Evolutionary conservation across 2,113 vertebrate species (phyloP).

Genomic region (Raja brachyura): DNA sequence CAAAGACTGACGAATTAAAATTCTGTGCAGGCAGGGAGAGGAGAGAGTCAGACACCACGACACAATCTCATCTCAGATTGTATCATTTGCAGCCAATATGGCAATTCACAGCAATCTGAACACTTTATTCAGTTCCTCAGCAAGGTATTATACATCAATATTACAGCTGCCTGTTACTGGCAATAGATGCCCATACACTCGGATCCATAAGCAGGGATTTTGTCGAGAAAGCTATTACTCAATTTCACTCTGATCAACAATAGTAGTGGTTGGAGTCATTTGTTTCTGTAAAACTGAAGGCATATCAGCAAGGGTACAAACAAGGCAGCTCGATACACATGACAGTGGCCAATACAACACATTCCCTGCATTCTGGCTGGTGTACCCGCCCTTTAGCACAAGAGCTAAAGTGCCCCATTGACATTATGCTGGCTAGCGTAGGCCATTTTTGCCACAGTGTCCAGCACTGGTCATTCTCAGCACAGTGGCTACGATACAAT

Average conservation of each 20-base stretch:
- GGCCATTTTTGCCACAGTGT: too few relatives aligned
- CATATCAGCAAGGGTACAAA: too few relatives aligned
- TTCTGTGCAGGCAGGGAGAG: constrained; percentile 42
- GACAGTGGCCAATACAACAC: background rate
- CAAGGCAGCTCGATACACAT: background rate
- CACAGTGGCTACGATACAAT: too few relatives aligned
- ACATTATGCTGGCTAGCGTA: background rate
- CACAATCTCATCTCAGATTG: constrained; percentile 49
- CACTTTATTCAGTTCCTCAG: constrained; percentile 44
- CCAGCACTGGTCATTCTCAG: too few relatives aligned
- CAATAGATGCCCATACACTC: background rate
- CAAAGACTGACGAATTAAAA: constrained; percentile 41
- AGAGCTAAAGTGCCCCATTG: background rate
- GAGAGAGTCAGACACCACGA: constrained; percentile 45
- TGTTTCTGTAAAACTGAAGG: background rate
- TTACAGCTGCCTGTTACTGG: constrained; percentile 29
- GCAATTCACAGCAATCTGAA: constrained; percentile 48
- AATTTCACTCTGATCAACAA: constrained; percentile 25
- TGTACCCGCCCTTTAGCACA: background rate
- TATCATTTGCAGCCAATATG: constrained; percentile 48
- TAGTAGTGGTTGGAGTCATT: background rate
- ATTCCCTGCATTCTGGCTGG: too few relatives aligned
- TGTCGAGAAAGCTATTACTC: constrained; percentile 1
- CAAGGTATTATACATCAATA: constrained; percentile 46
- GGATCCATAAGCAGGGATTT: constrained; percentile 20